Evolutionary conservation across 2,888 invertebrate species (phyloP).

Genomic region (Emmelina monodactyla): DNA sequence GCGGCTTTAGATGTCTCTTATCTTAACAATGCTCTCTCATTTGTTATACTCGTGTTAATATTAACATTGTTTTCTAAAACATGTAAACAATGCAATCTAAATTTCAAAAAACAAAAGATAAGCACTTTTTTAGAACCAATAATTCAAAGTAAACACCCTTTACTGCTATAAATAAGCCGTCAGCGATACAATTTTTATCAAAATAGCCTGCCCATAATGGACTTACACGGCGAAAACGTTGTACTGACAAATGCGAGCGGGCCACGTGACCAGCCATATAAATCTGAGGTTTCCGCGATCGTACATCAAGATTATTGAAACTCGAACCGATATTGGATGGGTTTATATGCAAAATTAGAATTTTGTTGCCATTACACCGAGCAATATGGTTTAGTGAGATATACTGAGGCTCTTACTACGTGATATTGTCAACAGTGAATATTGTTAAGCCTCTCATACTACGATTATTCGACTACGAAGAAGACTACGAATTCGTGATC

Average conservation of each 20-base stretch:
- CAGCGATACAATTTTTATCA: slow-evolving; percentile 54
- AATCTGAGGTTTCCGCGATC: slow-evolving; percentile 25
- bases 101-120: too few relatives aligned
- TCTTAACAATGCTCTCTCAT: too few relatives aligned
- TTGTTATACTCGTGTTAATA: too few relatives aligned
- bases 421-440: too few relatives aligned
- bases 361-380: not conserved
- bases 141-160: slow-evolving; percentile 21
- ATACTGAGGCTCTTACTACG: too few relatives aligned
- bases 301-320: slow-evolving; percentile 3
- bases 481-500: too few relatives aligned
- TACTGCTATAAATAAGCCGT: slow-evolving; percentile 33
- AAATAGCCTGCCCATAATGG: slow-evolving; percentile 43
- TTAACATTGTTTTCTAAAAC: too few relatives aligned
- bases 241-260: slow-evolving; percentile 27
- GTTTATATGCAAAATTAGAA: not conserved
- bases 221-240: slow-evolving; percentile 45
- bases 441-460: too few relatives aligned
- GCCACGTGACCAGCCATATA: slow-evolving; percentile 35
- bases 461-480: too few relatives aligned
- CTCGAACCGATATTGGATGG: not conserved
- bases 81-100: too few relatives aligned
- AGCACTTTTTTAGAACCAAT: slow-evolving; percentile 6
- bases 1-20: too few relatives aligned
- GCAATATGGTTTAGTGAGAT: not conserved